Base-by-base conservation (phyloP, 2,888 invertebrate species). In the Shargacucullia verbasci region DNA sequence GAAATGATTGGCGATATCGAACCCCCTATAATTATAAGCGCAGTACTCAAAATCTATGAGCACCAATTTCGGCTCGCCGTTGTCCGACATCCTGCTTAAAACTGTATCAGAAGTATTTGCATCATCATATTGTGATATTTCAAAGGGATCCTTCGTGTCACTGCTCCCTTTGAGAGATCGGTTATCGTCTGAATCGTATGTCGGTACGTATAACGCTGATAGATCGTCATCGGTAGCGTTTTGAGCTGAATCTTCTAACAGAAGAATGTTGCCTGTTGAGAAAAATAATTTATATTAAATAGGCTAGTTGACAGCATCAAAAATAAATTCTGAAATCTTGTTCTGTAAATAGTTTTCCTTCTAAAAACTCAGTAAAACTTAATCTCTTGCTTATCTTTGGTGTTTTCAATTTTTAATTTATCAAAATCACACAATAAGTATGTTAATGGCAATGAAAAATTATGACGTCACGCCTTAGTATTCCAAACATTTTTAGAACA, bases 1-100 rank as follows among this genome's bases (percentile, higher is more conserved):
- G 86, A 99, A 98, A 82, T 99, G 99, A 89, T 99, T 99, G 2
- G 99, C 99, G 46, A 99, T 93, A 88, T 99, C 99, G 88, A 98
- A 99, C 0, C 97, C 98, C 47, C 99, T 95, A 84, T 92, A 81
- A 85, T 99, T 99, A 90, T 99, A 99, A 0, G 98, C 97, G 87
- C 98, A 98, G 84, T 99, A 99, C 89, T 99, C 99, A 85, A 98
- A 99, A 86, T 99, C 99, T 80, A 98, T 98, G 27, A 98, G 94
- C 12, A 97, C 96, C 31, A 98, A 88, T 67, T 95, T 95, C 0
- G 96, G 95, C 49, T 95, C 95, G 0, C 93, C 93, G 0, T 79
- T 84, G 50, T 94, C 93, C 0, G 93, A 92, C 0, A 89, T 82
- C 0, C 85, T 53, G 8, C 62, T 71, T 0, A 67, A 0, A n/a